A percentile compares a stretch with the other conserved stretches of the same genome.
Evolutionary conservation across 1,140 invertebrate species (phyloP).

Genomic region (Diabrotica virgifera): DNA sequence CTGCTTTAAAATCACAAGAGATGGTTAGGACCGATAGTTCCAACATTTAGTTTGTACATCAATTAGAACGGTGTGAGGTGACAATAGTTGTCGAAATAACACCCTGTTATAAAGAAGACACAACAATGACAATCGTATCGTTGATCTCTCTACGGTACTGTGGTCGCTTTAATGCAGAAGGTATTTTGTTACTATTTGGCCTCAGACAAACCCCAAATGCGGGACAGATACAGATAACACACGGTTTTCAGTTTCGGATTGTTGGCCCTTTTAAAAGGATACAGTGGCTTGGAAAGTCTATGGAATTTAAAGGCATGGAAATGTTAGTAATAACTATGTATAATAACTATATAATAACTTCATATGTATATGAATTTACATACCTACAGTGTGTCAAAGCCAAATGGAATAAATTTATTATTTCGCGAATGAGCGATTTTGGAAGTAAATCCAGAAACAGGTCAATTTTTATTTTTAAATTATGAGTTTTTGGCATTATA

Average conservation of each 20-base stretch:
- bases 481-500: too few relatives aligned
- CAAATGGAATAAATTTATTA: too few relatives aligned
- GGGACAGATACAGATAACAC: slow-evolving; percentile 10
- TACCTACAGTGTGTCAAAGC: too few relatives aligned
- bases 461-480: too few relatives aligned
- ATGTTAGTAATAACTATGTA: too few relatives aligned
- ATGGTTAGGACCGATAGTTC: slow-evolving; percentile 3
- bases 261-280: too few relatives aligned
- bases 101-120: slow-evolving; percentile 12
- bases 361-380: too few relatives aligned
- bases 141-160: neutral
- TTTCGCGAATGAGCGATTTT: too few relatives aligned
- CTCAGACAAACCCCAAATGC: slow-evolving; percentile 6
- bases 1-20: neutral
- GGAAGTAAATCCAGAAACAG: too few relatives aligned
- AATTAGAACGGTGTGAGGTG: slow-evolving; percentile 9
- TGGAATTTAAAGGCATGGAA: too few relatives aligned
- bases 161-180: slow-evolving; percentile 10
- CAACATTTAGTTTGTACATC: slow-evolving; percentile 9
- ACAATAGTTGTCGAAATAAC: slow-evolving; percentile 15
- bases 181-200: slow-evolving; percentile 13
- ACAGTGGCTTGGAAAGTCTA: too few relatives aligned
- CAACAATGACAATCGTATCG: slow-evolving; percentile 11
- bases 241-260: neutral
- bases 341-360: too few relatives aligned